Percentiles rank a stretch among this genome's conserved stretches.
phyloP scores from a whole-genome alignment of 2,888 invertebrate species.

The Melieria omissa region DNA sequence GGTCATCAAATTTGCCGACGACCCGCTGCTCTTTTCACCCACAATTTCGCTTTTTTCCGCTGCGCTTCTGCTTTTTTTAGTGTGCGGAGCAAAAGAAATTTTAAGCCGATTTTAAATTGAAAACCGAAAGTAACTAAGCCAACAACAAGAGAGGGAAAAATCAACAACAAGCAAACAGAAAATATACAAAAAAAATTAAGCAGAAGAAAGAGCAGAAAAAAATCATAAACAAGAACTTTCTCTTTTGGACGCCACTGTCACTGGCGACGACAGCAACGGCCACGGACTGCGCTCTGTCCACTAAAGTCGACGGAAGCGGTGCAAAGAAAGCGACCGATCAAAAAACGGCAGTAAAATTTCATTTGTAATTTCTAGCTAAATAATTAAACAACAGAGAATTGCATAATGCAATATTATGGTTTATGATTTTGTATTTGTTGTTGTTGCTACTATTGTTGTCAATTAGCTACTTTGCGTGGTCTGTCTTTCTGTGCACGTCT shows the following conservation, averaged over 20 bases:
- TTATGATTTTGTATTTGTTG: too few relatives aligned
- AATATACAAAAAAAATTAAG: neutral
- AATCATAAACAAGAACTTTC: neutral
- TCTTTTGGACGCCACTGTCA: neutral
- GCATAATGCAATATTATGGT: neutral
- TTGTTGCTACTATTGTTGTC: too few relatives aligned
- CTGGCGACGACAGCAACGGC: too few relatives aligned
- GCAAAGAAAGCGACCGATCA: neutral
- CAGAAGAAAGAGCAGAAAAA: neutral
- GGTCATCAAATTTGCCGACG: too few relatives aligned
- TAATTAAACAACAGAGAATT: neutral
- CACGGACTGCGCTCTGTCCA: too few relatives aligned
- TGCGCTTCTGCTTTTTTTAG: too few relatives aligned
- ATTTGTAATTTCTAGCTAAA: slow-evolving; percentile 9
- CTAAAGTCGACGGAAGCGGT: neutral
- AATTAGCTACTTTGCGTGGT: neutral
- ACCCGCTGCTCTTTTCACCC: too few relatives aligned
- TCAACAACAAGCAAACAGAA: neutral
- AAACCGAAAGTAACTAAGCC: neutral
- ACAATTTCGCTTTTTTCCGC: too few relatives aligned
- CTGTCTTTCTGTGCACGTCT: neutral
- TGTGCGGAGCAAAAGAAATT: neutral
- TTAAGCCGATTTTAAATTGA: slow-evolving; percentile 12
- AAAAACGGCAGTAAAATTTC: neutral
- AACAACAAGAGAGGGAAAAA: too few relatives aligned